A percentile compares a stretch with the other conserved stretches of the same genome.
phyloP scores from a whole-genome alignment of 2,888 invertebrate genomes.

The Hoplodrina ambigua region DNA sequence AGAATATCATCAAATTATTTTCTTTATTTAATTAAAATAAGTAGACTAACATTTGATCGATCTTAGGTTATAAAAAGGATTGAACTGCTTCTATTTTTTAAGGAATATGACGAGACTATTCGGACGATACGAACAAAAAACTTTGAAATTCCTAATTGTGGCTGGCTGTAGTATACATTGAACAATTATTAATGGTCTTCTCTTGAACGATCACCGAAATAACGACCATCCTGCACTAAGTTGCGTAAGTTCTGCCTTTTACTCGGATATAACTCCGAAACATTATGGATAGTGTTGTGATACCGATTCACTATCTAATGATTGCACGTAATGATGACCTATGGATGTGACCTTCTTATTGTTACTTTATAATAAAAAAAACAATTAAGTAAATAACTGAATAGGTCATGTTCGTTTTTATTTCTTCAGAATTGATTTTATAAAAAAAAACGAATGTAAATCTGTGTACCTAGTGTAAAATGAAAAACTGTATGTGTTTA shows the following conservation, averaged over 20 bases:
- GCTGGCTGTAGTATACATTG: neutral
- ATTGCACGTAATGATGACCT: constrained; percentile 46
- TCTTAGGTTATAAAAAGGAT: too few species aligned
- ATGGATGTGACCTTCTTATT: constrained; percentile 50
- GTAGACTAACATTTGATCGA: too few species aligned
- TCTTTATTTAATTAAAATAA: too few species aligned
- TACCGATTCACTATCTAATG: constrained; percentile 55
- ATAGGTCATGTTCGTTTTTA: neutral
- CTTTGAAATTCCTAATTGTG: neutral
- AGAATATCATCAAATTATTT: too few species aligned
- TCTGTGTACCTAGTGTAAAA: neutral
- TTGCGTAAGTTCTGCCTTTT: constrained; percentile 70
- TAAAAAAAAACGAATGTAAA: too few species aligned
- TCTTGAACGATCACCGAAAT: constrained; percentile 49
- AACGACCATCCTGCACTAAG: constrained; percentile 54
- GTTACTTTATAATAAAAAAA: neutral
- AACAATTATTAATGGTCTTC: constrained; percentile 31
- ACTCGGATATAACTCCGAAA: constrained; percentile 62
- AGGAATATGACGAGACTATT: too few species aligned
- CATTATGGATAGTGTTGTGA: constrained; percentile 46
- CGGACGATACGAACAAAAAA: too few species aligned
- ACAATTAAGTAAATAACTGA: constrained; percentile 1
- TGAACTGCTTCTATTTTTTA: too few species aligned
- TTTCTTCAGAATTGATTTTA: neutral
- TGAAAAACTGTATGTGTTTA: neutral